Evolutionary conservation across 1,140 invertebrate genomes (phyloP), one percentile per base, ranked within the genome.

Genomic region (Heliothis subflexa): DNA sequence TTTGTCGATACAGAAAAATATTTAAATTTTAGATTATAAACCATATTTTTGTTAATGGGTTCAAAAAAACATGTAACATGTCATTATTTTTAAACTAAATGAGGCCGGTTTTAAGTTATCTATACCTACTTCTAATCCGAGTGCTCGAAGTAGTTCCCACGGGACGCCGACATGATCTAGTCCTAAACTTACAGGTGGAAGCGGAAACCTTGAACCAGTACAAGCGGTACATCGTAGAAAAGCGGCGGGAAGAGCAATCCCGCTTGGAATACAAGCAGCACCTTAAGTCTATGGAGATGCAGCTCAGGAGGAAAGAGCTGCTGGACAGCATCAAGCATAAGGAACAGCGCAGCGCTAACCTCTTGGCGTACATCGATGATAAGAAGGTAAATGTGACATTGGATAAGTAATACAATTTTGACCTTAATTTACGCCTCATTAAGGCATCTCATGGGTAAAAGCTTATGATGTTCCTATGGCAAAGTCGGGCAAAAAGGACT

Each of bases 151-250:
- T 33, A 2, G 3, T 4, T 33, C 33, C 33, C 33, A 4, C 33
- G 3, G 33, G 33, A 33, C 33, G 3, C 3, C 33, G 33, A 33
- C 0, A 3, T 33, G 7, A 33, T 33, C 3, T 2, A 5, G 3
- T 7, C 33, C 33, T 49, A 52, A n/a, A n/a, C 10, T 25, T 11
- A 0, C 78, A 94, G 93, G 81, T 89, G 33, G 89, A 88, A 86
- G 87, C 86, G 7, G 88, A 92, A 85, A 88, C 85, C 0, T 78
- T 85, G 9, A 85, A 88, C 2, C 85, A 94, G 49, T 93, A 93
- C 81, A 89, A 86, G 21, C 84, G 87, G 4, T 94, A 91, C 64
- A 49, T 94, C 0, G 81, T 85, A 18, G 40, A 83, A 50, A 93
- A 93, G 50, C 80, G 93, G 0, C 80, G 85, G 4, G 82, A 88